Conservation (phyloP, 2,113 vertebrate genomes). For the Serinus canaria region DNA sequence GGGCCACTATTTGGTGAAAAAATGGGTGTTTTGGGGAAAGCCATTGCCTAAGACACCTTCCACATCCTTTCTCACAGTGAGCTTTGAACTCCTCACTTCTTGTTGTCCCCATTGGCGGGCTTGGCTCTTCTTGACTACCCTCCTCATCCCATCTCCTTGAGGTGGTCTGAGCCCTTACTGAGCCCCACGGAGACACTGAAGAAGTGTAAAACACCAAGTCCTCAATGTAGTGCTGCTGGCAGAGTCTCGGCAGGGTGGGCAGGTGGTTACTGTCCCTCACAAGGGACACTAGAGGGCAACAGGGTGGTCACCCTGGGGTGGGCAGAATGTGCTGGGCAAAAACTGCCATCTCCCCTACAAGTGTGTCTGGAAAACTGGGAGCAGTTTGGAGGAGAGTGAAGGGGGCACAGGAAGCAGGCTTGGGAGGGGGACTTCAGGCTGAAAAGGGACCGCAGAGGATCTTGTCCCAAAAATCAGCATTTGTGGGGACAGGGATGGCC, state of each 20-base stretch:
- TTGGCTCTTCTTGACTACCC: neutral
- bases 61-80: neutral
- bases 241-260: neutral
- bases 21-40: neutral
- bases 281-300: neutral
- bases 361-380: neutral
- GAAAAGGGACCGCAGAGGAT: accelerated
- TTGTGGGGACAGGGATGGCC: neutral
- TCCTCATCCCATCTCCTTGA: neutral
- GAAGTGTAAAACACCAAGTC: neutral
- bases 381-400: neutral
- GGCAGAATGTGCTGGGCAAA: neutral
- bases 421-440: too few species aligned
- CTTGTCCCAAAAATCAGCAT: accelerated
- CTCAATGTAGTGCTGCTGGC: accelerated
- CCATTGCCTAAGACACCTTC: neutral
- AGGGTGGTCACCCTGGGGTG: accelerated
- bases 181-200: neutral
- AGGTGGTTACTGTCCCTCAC: neutral
- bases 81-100: neutral
- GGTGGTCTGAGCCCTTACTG: accelerated
- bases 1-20: neutral
- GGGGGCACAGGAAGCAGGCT: accelerated
- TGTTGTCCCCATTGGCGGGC: neutral
- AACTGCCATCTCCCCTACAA: accelerated